Base-by-base conservation (phyloP, 2,113 vertebrate genomes). In the Phasianus colchicus region DNA sequence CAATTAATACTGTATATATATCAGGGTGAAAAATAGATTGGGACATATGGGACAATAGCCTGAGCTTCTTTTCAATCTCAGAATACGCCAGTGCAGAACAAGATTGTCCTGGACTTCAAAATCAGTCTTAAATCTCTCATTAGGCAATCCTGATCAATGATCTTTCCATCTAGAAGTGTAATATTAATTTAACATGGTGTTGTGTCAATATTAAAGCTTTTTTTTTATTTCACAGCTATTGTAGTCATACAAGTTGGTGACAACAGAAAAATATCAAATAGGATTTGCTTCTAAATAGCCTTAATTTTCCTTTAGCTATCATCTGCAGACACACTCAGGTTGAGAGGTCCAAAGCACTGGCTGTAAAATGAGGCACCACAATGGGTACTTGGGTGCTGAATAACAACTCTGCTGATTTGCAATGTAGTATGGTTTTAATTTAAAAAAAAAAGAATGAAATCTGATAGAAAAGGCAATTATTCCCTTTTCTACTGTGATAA, bases 321-420 rank as follows among this genome's bases (percentile, higher is more conserved):
- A 30, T 11, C 24, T 82, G 8, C 21, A 52, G 17, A 24, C 8
- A n/a, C 4, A 6, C 2, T 48, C 1, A 4, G 3, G 38, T 13
- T 85, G 20, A 80, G 69, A 83, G 10, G 20, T 57, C 42, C 40
- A 57, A 85, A 92, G 73, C 52, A 65, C 3, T 3, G 13, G 24
- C 4, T 32, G 1, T 21, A 34, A 1, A 60, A 40, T 6, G 50
- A 29, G 40, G 30, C 58, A 60, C 9, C 32, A 86, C n/a, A 81
- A 12, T 11, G 52, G 1, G 7, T n/a, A 34, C 47, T 34, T 75
- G 13, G 5, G 67, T 40, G 6, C 27, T 57, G 0, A 16, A 29
- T 27, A 60, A 57, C 40, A 30, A 0, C 5, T 30, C 2, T 29
- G 8, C 2, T 3, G 10, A 50, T 64, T 78, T 85, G 10, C 36